phyloP scores from a whole-genome alignment of 2,888 invertebrate species.

The Sinotaia quadrata region DNA sequence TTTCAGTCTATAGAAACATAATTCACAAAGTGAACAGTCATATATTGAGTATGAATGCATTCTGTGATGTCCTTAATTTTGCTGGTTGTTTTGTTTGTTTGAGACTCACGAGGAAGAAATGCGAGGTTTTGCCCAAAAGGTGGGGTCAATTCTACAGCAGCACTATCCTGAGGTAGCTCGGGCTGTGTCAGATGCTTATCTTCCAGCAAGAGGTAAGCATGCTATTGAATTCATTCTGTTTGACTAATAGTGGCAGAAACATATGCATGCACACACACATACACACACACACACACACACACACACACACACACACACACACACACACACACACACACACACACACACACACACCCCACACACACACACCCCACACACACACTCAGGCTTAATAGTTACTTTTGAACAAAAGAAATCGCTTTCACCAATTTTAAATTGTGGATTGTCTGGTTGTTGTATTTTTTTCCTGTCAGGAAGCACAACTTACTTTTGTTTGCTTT shows the following conservation, averaged over 20 bases:
- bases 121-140: constrained; percentile 60
- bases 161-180: constrained; percentile 54
- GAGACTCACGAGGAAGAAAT: constrained; percentile 56
- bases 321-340: no score
- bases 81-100: neutral
- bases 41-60: neutral
- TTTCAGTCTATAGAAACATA: no score
- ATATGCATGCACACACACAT: neutral
- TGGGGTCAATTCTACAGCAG: constrained; percentile 54
- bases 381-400: no score
- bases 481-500: no score
- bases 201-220: constrained; percentile 58
- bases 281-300: neutral
- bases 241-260: neutral
- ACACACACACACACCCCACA: no score
- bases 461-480: no score
- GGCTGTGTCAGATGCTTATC: constrained; percentile 55
- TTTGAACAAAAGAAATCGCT: no score
- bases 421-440: no score
- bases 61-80: neutral
- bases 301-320: no score
- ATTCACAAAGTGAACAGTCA: no score
- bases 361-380: no score
- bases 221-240: neutral
- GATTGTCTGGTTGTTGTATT: no score